Base-by-base conservation (phyloP, 1,140 invertebrate species). In the Scaptomyza pallida region DNA sequence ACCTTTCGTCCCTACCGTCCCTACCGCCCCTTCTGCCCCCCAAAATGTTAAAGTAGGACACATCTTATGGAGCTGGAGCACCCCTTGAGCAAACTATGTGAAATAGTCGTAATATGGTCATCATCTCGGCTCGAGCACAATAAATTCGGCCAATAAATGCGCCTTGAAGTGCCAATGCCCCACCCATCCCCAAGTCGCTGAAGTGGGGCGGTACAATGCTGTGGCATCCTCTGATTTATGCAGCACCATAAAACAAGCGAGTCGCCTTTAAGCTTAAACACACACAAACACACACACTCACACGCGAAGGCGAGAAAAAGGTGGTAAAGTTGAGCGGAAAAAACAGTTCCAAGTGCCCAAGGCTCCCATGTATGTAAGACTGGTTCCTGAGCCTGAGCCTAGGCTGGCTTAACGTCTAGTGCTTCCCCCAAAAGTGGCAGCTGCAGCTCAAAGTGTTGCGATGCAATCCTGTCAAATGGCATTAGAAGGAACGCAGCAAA, bases 91-190 rank as follows among this genome's bases (percentile, higher is more conserved):
- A 30, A 64, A 71, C 60, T 59, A 71, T 57, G 62, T 59, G 62
- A 55, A 60, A 68, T 51, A 65, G 69, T 67, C 41, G 62, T 67
- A 67, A 72, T 68, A 68, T 67, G 47, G 55, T 68, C 62, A 65
- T 67, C 62, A 68, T 65, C 48, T 60, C 41, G 21, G 76, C 51
- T 17, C 6, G 47, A 30, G 62, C 50, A 44, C 55, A 72, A 67
- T 72, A 72, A 67, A 72, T 68, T 67, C 23, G 41, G 37, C 55
- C 68, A 71, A 85, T 82, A 82, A 82, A 78, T 78, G 81, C 64
- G 67, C 59, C 62, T 57, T 52, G 33, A 72, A 65, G 33, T 57
- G 47, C 37, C 44, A 47, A 41, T 30, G 72, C 41, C 75, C 57
- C 19, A 52, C 43, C 52, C 6, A 52, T 40, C 52, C 6, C 3